A percentile compares a stretch with the other conserved stretches of the same genome.
These are phyloP conservation scores for Chymomyza amoena DNA, from an alignment of 2,888 invertebrate genomes.

Conservation along the genomic window DNA sequence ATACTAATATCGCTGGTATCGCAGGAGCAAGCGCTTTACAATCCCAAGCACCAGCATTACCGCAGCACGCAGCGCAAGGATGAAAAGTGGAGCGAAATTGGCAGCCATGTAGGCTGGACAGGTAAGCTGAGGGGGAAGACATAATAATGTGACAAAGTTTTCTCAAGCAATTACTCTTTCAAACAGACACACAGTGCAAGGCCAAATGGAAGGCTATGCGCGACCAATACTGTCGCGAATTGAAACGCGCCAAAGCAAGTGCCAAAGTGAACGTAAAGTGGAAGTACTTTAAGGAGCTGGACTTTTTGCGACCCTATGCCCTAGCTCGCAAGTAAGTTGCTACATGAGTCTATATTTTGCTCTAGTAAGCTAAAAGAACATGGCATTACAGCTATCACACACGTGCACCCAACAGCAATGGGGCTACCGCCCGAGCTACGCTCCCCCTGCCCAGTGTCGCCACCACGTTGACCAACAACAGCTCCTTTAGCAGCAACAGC, in stretches of 20 bases:
- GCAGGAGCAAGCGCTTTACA: conserved; percentile 74
- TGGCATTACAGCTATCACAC: conserved; percentile 66
- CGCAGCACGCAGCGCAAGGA: conserved; percentile 72
- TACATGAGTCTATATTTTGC: background rate
- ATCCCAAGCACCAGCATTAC: conserved; percentile 74
- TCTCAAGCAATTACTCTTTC: background rate
- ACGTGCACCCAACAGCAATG: conserved; percentile 36
- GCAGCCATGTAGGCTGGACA: conserved; percentile 70
- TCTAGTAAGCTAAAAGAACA: background rate
- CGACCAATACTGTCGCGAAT: conserved; percentile 76
- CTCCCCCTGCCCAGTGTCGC: conserved; percentile 6
- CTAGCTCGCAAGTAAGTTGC: conserved; percentile 72
- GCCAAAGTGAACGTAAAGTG: conserved; percentile 72
- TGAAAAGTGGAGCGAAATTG: conserved; percentile 72
- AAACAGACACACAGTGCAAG: conserved; percentile 71
- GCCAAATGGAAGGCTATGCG: conserved; percentile 77
- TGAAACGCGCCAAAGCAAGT: conserved; percentile 73
- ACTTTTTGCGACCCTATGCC: conserved; percentile 75
- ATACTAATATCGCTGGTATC: conserved; percentile 72
- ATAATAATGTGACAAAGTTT: too few relatives aligned
- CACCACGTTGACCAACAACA: conserved; percentile 29
- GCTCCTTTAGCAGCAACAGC: conserved; percentile 56
- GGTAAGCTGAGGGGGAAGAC: conserved; percentile 47
- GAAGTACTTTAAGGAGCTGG: conserved; percentile 76
- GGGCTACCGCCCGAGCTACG: background rate